Base-by-base conservation (phyloP, 2,888 invertebrate genomes). In the Perdita meconis region DNA sequence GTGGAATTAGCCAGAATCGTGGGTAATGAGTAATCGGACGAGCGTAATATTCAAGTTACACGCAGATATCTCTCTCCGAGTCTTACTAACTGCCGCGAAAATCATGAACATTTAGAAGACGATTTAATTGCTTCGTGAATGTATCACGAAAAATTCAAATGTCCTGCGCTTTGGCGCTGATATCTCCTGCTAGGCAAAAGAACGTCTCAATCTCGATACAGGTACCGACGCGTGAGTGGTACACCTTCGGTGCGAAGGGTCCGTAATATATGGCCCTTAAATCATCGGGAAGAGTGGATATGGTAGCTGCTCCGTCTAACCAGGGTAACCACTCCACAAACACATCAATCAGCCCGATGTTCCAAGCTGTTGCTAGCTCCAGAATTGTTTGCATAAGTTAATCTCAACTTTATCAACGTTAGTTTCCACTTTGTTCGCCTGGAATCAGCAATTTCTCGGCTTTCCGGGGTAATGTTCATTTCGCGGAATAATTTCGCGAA, bases 241-340 rank as follows among this genome's bases (percentile, higher is more conserved):
- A 82, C 76, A 76, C 75, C 84, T 74, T 80, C 85, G 88, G 83
- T 90, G 90, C 89, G 89, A 89, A 90, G 89, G 89, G 89, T 86
- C 85, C 75, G 87, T 92, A 90, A 92, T 91, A 92, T 92, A 92
- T 90, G 91, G 91, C 87, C 90, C 89, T 89, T 92, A 92, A 92
- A 92, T 92, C 92, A 92, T 92, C 89, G 74, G 82, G 81, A 79
- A 79, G 85, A 86, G 84, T 87, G 89, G 88, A 88, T 89, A 88
- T 88, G 83, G 89, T 89, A 88, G 90, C 89, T 88, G 87, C 88
- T 88, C 83, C 87, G 85, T 85, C 88, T 84, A 87, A 86, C 86
- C 82, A 76, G 83, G 61, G 84, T 90, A 90, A 90, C 90, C 89
- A 89, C 89, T 90, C 89, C 87, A 88, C 89, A 89, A 91, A 91